Base-by-base conservation (phyloP, 1,140 invertebrate genomes). In the Neotoxoptera formosana region DNA sequence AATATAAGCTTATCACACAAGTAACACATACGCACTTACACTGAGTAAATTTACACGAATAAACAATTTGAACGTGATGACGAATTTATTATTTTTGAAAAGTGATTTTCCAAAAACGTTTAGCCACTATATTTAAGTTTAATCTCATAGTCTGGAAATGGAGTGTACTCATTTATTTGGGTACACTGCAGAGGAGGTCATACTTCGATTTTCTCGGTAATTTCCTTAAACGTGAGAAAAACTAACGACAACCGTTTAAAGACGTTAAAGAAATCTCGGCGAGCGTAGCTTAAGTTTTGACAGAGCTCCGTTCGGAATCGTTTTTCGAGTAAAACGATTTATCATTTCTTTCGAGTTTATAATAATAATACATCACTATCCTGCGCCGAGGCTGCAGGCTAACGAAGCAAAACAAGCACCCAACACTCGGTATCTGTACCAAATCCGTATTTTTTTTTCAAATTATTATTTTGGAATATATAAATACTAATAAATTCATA, bases 271-370 rank as follows among this genome's bases (percentile, higher is more conserved):
- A 34, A 76, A 76, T 76, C 60, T 76, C n/a, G 14, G n/a, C 6
- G n/a, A 76, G 60, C 30, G 60, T 67, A 76, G 14, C 60, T 67
- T 76, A 76, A 17, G 60, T 76, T 76, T 76, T 76, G 60, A 76
- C 60, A 76, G 60, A n/a, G n/a, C 60, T 76, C 14, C 30, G n/a
- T 76, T 76, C n/a, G 60, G n/a, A n/a, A 76, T 76, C n/a, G n/a
- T 17, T 76, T 76, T 76, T 76, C n/a, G 60, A 76, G 30, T 76
- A 76, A n/a, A 76, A n/a, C 60, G 60, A 76, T 76, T 76, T 76
- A n/a, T 76, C 60, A 76, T 76, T 76, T 76, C 0, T 34, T n/a
- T n/a, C 0, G n/a, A 76, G 60, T 76, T 76, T n/a, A 76, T 76
- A 17, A 76, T n/a, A n/a, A 76, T 76, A 76, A 76, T 76, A 6